Evolutionary conservation across 92 coral and sea anemone species (phyloP), one percentile per base, ranked within the genome.

Genomic region (Parazoanthus swiftii): DNA sequence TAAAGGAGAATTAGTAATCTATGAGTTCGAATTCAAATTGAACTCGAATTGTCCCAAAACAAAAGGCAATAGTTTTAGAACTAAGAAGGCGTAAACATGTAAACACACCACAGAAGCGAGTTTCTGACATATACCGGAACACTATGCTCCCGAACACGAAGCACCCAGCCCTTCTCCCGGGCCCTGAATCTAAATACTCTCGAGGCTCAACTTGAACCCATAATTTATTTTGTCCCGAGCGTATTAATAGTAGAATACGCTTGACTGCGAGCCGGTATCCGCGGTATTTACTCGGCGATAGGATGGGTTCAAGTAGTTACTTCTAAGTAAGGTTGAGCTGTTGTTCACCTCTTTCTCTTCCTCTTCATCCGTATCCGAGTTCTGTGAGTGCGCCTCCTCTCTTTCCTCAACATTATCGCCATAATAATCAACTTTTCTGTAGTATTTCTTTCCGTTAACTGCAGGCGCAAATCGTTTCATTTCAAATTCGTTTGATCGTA

Each of bases 381-480:
- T 48, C 25, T 29, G 70, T 6, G 63, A 38, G 35, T 26, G 75
- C 67, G 46, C 33, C 8, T 84, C 78, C 26, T 84, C 87, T 20
- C 46, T 84, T 48, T 84, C 87, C 25, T 84, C 87, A 5, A 6
- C n/a, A 11, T 29, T 84, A 50, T 50, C 87, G 7, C 87, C 87
- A 33, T 84, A 84, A 38, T 66, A 84, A 38, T 84, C 87, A 29
- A 71, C 87, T 73, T 70, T 46, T 8, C 68, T 72, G 42, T 42
- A 82, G 44, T 84, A 46, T 25, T 72, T 84, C 67, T 44, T 84
- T 48, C 87, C 87, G 25, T 46, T 84, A 84, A 84, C 68, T 84
- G 11, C 87, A 37, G 87, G 87, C 16, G 37, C 42, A 71, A 84
- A 71, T 71, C 79, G 87, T 46, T 84, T 84, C 87, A 84, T 84